phyloP scores from a whole-genome alignment of 2,888 invertebrate species.

The Cephus spinipes region DNA sequence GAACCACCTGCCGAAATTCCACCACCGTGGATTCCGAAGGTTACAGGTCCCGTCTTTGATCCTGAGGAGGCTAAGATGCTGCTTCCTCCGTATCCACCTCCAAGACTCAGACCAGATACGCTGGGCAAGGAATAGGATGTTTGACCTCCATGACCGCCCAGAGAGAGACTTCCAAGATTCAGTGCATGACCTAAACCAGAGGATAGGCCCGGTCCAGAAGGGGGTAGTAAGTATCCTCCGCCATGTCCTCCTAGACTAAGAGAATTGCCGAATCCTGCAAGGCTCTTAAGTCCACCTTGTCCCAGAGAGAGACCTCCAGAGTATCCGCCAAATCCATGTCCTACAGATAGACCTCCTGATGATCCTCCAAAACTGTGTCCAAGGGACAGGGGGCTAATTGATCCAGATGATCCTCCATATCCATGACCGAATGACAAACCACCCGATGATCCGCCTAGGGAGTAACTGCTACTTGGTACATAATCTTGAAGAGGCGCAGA shows the following conservation, averaged over 20 bases:
- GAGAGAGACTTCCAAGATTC: constrained; percentile 29
- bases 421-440: constrained; percentile 37
- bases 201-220: constrained; percentile 24
- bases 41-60: constrained; percentile 58
- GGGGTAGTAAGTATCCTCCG: constrained; percentile 25
- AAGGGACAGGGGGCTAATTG: not conserved
- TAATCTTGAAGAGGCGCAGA: constrained; percentile 27
- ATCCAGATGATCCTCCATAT: constrained; percentile 4
- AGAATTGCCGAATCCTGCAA: constrained; percentile 23
- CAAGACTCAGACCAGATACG: constrained; percentile 22
- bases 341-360: constrained; percentile 8
- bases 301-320: constrained; percentile 26
- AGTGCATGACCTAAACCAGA: constrained; percentile 36
- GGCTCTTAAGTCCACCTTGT: constrained; percentile 32
- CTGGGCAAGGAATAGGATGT: constrained; percentile 37
- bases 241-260: constrained; percentile 22
- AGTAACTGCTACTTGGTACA: constrained; percentile 30
- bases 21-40: constrained; percentile 48
- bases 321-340: constrained; percentile 17
- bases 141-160: constrained; percentile 33
- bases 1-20: constrained; percentile 3
- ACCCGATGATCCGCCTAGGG: constrained; percentile 25
- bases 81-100: constrained; percentile 25
- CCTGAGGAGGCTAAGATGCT: constrained; percentile 37
- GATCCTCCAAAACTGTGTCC: constrained; percentile 16